phyloP scores from a whole-genome alignment of 2,113 vertebrate species.

The Hippocampus zosterae region DNA sequence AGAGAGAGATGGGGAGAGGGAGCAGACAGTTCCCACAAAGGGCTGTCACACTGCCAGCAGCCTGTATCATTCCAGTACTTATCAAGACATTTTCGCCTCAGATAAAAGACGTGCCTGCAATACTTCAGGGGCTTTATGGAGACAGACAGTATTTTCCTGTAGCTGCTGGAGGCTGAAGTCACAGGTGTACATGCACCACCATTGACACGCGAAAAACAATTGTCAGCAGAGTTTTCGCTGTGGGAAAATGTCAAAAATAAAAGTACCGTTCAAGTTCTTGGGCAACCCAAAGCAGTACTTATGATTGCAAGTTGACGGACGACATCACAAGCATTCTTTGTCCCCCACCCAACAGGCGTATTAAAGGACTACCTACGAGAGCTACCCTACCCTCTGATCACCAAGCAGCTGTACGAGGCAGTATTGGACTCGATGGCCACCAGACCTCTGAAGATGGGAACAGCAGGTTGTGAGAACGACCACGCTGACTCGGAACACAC shows the following conservation, averaged over 20 bases:
- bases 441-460: constrained; percentile 84
- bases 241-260: not conserved
- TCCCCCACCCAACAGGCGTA: constrained; percentile 73
- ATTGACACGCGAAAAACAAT: constrained; percentile 14
- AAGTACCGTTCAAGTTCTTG: not conserved
- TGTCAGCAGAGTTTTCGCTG: not conserved
- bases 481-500: constrained; percentile 78
- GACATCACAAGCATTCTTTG: not conserved
- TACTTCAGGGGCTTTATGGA: constrained; percentile 52
- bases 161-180: constrained; percentile 47
- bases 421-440: constrained; percentile 86
- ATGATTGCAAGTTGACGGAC: not conserved
- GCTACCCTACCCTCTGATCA: constrained; percentile 91
- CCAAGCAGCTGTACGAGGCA: constrained; percentile 87
- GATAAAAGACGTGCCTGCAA: constrained; percentile 47
- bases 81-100: constrained; percentile 11
- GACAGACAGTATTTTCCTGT: constrained; percentile 50
- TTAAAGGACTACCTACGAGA: constrained; percentile 96
- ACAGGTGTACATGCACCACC: constrained; percentile 46
- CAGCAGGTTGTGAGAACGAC: constrained; percentile 84
- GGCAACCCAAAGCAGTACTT: not conserved
- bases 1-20: not conserved
- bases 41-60: constrained; percentile 53
- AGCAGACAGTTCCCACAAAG: constrained; percentile 45
- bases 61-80: constrained; percentile 42